These are phyloP conservation scores for Andrena fulva DNA, from an alignment of 2,888 invertebrate species.

Conservation along the genomic window DNA sequence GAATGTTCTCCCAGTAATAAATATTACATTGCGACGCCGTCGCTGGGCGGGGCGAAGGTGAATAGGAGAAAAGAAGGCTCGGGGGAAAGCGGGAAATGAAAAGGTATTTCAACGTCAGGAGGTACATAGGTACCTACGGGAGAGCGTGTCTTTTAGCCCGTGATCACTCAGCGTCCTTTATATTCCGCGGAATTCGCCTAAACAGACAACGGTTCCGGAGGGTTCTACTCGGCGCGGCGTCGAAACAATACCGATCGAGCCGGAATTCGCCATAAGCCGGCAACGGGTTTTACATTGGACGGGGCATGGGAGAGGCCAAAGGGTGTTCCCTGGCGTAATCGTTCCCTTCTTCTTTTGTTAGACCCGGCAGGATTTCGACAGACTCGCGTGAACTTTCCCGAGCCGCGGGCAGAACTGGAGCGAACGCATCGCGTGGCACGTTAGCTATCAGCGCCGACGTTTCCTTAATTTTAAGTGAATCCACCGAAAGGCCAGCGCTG, in stretches of 20 bases:
- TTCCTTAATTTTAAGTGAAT: slow-evolving; percentile 55
- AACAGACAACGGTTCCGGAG: slow-evolving; percentile 17
- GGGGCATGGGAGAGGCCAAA: background rate
- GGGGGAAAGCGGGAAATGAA: slow-evolving; percentile 25
- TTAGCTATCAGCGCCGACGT: slow-evolving; percentile 25
- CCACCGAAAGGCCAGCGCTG: slow-evolving; percentile 12
- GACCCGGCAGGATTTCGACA: background rate
- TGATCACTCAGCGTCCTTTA: slow-evolving; percentile 42
- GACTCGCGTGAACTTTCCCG: slow-evolving; percentile 29
- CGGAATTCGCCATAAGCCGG: slow-evolving; percentile 27
- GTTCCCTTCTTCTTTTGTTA: background rate
- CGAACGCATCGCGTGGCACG: slow-evolving; percentile 1
- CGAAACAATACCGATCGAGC: slow-evolving; percentile 42
- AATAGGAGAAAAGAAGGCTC: background rate
- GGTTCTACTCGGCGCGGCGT: background rate
- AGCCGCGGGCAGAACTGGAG: background rate
- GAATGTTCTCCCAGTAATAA: slow-evolving; percentile 7
- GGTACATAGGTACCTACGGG: background rate
- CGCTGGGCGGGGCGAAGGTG: slow-evolving; percentile 7
- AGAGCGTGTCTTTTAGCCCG: slow-evolving; percentile 11
- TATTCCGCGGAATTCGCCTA: slow-evolving; percentile 25
- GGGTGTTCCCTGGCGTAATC: background rate
- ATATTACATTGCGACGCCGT: slow-evolving; percentile 24
- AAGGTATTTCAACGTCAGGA: slow-evolving; percentile 16
- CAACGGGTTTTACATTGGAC: background rate